Evolutionary conservation across 2,888 invertebrate genomes (phyloP).

Genomic region (Brachycybe producta): DNA sequence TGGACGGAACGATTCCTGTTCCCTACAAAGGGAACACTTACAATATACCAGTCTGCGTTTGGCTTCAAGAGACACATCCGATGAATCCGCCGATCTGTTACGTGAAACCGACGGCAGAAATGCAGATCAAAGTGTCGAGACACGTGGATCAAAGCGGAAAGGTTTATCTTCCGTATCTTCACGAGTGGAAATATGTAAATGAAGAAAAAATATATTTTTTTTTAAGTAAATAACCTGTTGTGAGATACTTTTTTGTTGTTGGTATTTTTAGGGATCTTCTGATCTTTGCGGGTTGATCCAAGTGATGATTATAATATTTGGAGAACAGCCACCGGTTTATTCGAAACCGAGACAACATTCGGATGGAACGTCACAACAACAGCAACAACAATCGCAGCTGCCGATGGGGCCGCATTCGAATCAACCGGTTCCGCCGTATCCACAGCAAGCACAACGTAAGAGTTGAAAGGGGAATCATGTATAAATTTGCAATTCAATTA

Average conservation of each 20-base stretch:
- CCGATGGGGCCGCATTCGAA: constrained; percentile 8
- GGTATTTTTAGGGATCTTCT: constrained; percentile 48
- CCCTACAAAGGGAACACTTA: constrained; percentile 71
- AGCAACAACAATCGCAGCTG: constrained; percentile 1
- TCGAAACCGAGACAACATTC: constrained; percentile 27
- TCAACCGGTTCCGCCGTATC: constrained; percentile 13
- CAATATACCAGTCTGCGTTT: constrained; percentile 92
- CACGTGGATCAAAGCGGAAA: constrained; percentile 92
- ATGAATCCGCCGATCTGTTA: constrained; percentile 78
- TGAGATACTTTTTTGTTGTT: constrained; percentile 18
- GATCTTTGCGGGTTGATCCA: constrained; percentile 79
- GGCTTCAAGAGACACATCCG: constrained; percentile 95
- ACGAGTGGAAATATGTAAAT: constrained; percentile 59
- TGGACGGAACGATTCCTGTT: constrained; percentile 87
- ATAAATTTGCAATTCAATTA: constrained; percentile 2
- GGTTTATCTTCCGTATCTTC: constrained; percentile 89
- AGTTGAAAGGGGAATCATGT: neutral
- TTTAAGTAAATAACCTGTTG: neutral
- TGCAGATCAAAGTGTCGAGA: constrained; percentile 88
- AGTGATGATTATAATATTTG: constrained; percentile 81
- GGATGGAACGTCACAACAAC: constrained; percentile 16
- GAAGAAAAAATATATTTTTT: neutral
- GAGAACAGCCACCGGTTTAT: constrained; percentile 83
- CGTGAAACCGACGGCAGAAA: constrained; percentile 85
- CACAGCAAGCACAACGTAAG: constrained; percentile 10